Base-by-base conservation (phyloP, 2,888 invertebrate genomes). In the Andrena dorsata region DNA sequence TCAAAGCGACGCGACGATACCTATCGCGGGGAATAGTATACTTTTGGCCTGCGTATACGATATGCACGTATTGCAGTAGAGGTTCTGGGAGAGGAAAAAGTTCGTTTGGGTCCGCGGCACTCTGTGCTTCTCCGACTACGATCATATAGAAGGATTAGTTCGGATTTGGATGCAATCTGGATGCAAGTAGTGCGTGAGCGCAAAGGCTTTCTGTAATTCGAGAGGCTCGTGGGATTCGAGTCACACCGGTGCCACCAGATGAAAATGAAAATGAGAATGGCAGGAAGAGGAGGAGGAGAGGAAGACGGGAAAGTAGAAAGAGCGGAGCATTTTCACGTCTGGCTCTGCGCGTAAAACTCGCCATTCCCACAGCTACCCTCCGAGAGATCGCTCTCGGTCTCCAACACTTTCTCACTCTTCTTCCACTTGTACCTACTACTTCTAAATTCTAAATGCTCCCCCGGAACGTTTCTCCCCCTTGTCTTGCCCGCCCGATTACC, bases 341-440 rank as follows among this genome's bases (percentile, higher is more conserved):
- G 41, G 41, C 41, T 51, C 70, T 66, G 10, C 49, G 71, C 49
- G 71, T 60, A 70, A 75, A 79, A 69, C 53, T 65, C 68, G 60
- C 76, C 79, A 32, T 70, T 83, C 74, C 58, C 7, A 56, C 7
- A 56, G 56, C 77, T 56, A 63, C 73, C 73, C 80, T 70, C 53
- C 63, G 61, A 61, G 35, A 71, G 76, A 74, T 81, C 81, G 81
- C 47, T 66, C 83, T 69, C 70, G 30, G 56, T 20, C 68, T 69
- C 65, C 75, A 60, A 77, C 64, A 75, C 71, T 56, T 72, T 76
- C 84, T 79, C 85, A 76, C 84, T 84, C 84, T 82, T 84, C 84
- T 82, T 79, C 83, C 72, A 58, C 82, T 80, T 70, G 68, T 82
- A 65, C 84, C 76, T 41, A 41, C 41, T 41, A 41, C 41, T 41